These are phyloP conservation scores for Lasioglossum albipes DNA, from an alignment of 1,140 invertebrate species.

Conservation along the genomic window DNA sequence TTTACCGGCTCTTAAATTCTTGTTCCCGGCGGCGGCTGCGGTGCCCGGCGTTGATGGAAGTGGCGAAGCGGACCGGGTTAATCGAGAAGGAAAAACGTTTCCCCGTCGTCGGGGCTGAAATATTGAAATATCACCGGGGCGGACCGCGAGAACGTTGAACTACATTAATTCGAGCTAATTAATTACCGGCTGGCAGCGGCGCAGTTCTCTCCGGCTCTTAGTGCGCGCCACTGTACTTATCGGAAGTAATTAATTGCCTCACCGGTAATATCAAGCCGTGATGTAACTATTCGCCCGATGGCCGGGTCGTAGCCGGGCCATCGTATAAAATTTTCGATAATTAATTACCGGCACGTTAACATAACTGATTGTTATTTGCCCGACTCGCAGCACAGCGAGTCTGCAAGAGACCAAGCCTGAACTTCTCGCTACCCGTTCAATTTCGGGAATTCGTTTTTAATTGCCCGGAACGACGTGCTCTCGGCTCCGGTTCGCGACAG, in stretches of 20 bases:
- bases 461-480: not conserved
- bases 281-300: slow-evolving; percentile 35
- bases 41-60: not conserved
- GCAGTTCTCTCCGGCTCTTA: slow-evolving; percentile 45
- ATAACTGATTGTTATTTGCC: slow-evolving; percentile 24
- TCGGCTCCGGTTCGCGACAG: too few relatives aligned
- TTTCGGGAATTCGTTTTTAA: slow-evolving; percentile 10
- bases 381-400: not conserved
- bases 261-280: slow-evolving; percentile 48
- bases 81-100: slow-evolving; percentile 24
- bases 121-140: slow-evolving; percentile 30
- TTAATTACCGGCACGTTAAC: slow-evolving; percentile 32
- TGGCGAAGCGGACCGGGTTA: slow-evolving; percentile 15
- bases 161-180: slow-evolving; percentile 60
- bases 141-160: slow-evolving; percentile 23
- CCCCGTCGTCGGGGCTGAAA: slow-evolving; percentile 19
- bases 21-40: not conserved
- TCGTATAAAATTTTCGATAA: slow-evolving; percentile 43
- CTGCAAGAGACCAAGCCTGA: too few relatives aligned
- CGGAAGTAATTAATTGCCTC: slow-evolving; percentile 60
- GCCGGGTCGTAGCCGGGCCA: slow-evolving; percentile 4
- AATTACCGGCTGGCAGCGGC: slow-evolving; percentile 48
- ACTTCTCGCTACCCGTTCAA: not conserved
- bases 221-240: slow-evolving; percentile 48
- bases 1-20: not conserved